phyloP scores from a whole-genome alignment of 2,888 invertebrate species.

The Seladonia tumulorum region DNA sequence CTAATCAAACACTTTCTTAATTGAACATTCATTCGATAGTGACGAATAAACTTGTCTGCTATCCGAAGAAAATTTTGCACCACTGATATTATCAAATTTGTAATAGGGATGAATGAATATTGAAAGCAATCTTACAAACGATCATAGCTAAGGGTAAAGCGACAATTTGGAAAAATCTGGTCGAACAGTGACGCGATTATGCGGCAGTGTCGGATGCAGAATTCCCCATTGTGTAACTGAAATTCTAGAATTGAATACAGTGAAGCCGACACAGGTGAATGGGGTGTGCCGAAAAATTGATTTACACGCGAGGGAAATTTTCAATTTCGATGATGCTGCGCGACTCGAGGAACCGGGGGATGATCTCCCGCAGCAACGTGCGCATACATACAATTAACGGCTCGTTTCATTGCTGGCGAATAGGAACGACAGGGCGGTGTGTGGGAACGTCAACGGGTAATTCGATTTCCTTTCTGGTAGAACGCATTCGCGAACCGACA shows the following conservation, averaged over 20 bases:
- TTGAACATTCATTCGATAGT: no score
- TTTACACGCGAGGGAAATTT: conserved; percentile 10
- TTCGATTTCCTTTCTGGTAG: conserved; percentile 49
- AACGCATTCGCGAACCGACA: conserved; percentile 30
- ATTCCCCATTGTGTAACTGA: neutral
- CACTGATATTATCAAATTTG: no score
- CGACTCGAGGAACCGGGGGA: neutral
- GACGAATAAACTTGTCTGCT: no score
- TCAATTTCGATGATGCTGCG: conserved; percentile 16
- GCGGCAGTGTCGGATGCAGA: neutral
- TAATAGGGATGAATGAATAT: no score
- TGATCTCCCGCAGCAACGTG: neutral
- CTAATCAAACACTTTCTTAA: no score
- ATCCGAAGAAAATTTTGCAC: no score
- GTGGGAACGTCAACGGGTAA: conserved; percentile 59
- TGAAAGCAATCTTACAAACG: no score
- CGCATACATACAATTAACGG: conserved; percentile 34
- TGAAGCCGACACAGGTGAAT: neutral
- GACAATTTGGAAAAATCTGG: neutral
- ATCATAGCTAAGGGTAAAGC: no score
- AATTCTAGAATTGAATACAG: neutral
- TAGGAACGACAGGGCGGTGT: conserved; percentile 7
- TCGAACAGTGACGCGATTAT: neutral
- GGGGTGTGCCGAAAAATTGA: neutral
- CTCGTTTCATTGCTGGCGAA: conserved; percentile 8